These are phyloP conservation scores for Ceriagrion tenellum DNA, from an alignment of 2,888 invertebrate species.

Conservation along the genomic window DNA sequence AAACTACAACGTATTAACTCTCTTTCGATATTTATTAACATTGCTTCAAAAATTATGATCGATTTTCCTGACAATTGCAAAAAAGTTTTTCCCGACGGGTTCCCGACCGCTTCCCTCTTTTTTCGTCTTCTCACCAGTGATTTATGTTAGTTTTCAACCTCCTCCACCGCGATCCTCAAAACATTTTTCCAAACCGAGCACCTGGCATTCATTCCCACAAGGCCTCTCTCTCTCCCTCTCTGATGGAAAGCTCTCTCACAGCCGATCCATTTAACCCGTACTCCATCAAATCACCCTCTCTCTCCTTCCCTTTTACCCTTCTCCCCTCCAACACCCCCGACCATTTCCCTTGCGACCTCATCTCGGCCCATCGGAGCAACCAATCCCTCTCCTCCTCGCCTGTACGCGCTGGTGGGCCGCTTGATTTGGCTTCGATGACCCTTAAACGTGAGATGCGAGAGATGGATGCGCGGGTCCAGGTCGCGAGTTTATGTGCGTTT, in stretches of 20 bases:
- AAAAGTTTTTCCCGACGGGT: not conserved
- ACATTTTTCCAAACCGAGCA: constrained; percentile 36
- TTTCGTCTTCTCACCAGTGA: not conserved
- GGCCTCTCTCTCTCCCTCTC: not conserved
- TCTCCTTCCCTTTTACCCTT: not conserved
- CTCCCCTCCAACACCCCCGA: not conserved
- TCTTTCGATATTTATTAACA: not conserved
- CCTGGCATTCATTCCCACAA: constrained; percentile 43
- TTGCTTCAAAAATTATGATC: not conserved
- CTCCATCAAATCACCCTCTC: constrained; percentile 1
- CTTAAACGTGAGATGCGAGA: not conserved
- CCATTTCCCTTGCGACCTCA: not conserved
- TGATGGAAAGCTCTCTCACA: constrained; percentile 42
- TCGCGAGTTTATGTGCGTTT: not conserved
- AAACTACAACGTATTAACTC: no score
- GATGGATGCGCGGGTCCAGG: not conserved
- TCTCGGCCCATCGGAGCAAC: not conserved
- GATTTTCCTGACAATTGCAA: not conserved
- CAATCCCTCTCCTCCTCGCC: not conserved
- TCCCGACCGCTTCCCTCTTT: not conserved
- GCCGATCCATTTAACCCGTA: constrained; percentile 27
- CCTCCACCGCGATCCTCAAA: not conserved
- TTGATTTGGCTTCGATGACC: constrained; percentile 41
- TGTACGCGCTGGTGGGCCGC: not conserved
- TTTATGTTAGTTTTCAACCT: not conserved